Conservation (phyloP, 2,888 invertebrate species). For the Cephus pygmeus region DNA sequence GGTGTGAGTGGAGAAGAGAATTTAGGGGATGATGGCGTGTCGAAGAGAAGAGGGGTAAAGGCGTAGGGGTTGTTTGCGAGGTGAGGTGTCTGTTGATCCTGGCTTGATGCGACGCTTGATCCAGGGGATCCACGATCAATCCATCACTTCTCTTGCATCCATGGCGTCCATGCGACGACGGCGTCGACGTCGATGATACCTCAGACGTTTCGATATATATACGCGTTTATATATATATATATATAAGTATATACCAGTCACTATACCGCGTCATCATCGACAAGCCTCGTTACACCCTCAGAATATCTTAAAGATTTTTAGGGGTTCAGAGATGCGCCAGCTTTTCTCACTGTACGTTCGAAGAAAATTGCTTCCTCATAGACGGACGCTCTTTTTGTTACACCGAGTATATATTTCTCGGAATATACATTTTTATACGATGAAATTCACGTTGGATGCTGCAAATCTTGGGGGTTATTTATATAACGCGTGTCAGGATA, state of each 20-base stretch:
- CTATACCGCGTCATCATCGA: conserved; percentile 8
- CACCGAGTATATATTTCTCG: neutral
- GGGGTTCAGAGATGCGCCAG: conserved; percentile 11
- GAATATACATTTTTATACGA: neutral
- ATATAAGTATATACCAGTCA: neutral
- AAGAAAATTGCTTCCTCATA: neutral
- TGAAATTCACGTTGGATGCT: neutral
- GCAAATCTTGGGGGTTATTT: neutral
- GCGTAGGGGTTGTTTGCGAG: conserved; percentile 40
- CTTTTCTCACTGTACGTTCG: conserved; percentile 4
- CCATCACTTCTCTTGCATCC: conserved; percentile 48
- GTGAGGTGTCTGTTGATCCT: conserved; percentile 54
- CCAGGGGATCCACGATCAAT: conserved; percentile 60
- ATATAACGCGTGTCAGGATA: neutral
- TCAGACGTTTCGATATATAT: conserved; percentile 18
- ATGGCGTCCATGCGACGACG: conserved; percentile 16
- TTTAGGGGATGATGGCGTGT: neutral
- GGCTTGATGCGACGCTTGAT: conserved; percentile 57
- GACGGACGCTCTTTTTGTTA: neutral
- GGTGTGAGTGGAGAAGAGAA: conserved; percentile 25
- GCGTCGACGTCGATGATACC: conserved; percentile 21
- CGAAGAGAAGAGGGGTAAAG: neutral
- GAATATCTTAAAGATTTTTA: conserved; percentile 25
- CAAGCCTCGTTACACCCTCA: conserved; percentile 27
- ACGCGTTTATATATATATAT: conserved; percentile 9